Conservation (phyloP, 2,797 vertebrate genomes). For the Eidolon dupreanum region DNA sequence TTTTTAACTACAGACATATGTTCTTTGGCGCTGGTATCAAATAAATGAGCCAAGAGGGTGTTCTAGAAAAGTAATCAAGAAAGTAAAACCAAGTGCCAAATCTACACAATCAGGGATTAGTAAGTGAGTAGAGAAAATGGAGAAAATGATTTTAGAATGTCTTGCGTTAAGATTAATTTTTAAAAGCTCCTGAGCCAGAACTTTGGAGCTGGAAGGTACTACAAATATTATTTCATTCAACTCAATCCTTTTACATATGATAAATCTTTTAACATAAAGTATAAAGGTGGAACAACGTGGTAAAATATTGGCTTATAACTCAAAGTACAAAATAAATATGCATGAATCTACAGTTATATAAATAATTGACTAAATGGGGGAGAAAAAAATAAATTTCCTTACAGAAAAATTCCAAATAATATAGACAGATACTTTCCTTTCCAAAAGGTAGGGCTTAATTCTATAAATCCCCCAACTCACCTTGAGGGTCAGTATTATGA, state of each 20-base stretch:
- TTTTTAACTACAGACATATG: background rate
- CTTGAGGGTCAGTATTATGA: background rate
- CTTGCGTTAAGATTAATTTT: background rate
- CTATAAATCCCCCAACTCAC: background rate
- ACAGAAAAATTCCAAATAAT: slow-evolving; percentile 21
- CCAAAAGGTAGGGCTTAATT: background rate
- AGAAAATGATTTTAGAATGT: background rate
- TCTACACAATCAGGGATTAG: background rate
- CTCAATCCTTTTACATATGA: background rate
- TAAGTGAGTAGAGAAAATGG: background rate
- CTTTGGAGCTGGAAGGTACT: background rate
- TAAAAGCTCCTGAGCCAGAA: background rate
- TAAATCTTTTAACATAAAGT: background rate
- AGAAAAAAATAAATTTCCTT: background rate
- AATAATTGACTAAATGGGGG: background rate
- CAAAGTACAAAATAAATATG: background rate
- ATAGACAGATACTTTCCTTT: background rate
- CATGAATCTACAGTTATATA: background rate
- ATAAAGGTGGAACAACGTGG: background rate
- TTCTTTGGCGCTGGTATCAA: background rate
- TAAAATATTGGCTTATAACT: background rate
- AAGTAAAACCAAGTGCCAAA: background rate
- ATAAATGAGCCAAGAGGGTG: background rate
- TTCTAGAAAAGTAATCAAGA: background rate
- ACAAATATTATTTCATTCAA: background rate